Evolutionary conservation across 2,113 vertebrate genomes (phyloP).

Genomic region (Abramis brama): DNA sequence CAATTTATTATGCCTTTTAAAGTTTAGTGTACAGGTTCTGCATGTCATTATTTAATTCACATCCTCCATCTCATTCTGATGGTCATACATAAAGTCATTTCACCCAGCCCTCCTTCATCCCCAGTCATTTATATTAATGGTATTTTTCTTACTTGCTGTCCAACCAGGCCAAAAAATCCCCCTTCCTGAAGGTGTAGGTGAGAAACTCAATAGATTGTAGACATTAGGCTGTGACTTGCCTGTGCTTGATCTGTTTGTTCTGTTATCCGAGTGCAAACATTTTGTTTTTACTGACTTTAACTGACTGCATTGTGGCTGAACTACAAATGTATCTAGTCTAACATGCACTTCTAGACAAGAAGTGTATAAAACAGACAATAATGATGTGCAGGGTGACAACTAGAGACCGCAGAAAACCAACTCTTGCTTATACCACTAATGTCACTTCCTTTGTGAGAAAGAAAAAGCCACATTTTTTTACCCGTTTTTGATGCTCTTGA

Average conservation of each 20-base stretch:
- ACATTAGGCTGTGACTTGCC: conserved; percentile 49
- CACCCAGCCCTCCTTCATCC: background rate
- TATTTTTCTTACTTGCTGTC: conserved; percentile 68
- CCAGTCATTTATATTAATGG: conserved; percentile 47
- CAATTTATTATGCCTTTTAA: background rate
- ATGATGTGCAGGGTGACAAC: background rate
- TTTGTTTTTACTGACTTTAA: conserved; percentile 46
- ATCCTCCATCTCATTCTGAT: conserved; percentile 5
- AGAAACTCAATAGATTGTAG: conserved; percentile 71
- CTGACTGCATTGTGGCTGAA: conserved; percentile 49
- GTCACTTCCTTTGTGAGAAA: conserved; percentile 51
- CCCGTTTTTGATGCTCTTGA: background rate
- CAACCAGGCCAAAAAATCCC: conserved; percentile 83
- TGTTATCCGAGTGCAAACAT: conserved; percentile 66
- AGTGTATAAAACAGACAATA: background rate
- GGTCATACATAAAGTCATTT: conserved; percentile 25
- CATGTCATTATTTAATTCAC: background rate
- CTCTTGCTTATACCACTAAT: conserved; percentile 39
- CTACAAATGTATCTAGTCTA: background rate
- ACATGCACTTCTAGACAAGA: background rate
- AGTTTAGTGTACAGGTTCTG: background rate
- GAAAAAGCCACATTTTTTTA: background rate
- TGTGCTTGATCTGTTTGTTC: conserved; percentile 59
- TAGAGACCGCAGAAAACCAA: background rate
- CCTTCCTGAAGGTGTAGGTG: conserved; percentile 82